Percentiles rank a stretch among this genome's conserved stretches.
phyloP scores from a whole-genome alignment of 2,888 invertebrate species.

The Morpho helenor region DNA sequence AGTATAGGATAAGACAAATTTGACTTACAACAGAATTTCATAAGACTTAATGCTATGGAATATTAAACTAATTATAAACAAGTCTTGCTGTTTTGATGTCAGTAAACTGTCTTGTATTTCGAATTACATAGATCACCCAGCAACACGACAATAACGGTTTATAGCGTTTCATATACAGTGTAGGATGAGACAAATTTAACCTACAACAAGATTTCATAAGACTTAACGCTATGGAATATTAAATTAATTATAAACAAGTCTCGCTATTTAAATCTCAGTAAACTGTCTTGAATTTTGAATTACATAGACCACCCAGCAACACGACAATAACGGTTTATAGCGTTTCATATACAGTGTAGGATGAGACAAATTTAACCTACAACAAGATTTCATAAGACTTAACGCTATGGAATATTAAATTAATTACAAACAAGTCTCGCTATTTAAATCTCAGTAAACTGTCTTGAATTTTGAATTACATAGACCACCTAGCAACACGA shows the following conservation, averaged over 20 bases:
- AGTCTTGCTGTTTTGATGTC: too few species aligned
- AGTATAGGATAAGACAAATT: not conserved
- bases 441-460: too few species aligned
- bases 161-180: not conserved
- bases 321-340: not conserved
- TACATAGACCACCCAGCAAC: not conserved
- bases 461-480: too few species aligned
- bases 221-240: too few species aligned
- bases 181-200: not conserved
- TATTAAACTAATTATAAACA: too few species aligned
- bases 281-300: not conserved
- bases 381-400: too few species aligned
- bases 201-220: not conserved
- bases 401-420: too few species aligned
- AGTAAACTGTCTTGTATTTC: too few species aligned
- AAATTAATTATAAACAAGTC: too few species aligned
- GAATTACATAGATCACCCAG: not conserved
- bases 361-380: not conserved
- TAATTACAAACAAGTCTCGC: too few species aligned
- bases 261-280: too few species aligned
- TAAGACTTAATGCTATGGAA: not conserved
- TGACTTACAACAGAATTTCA: not conserved
- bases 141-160: not conserved
- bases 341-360: not conserved
- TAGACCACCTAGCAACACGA: not conserved